These are phyloP conservation scores for Cettia cetti DNA, from an alignment of 2,113 vertebrate species.

Conservation along the genomic window DNA sequence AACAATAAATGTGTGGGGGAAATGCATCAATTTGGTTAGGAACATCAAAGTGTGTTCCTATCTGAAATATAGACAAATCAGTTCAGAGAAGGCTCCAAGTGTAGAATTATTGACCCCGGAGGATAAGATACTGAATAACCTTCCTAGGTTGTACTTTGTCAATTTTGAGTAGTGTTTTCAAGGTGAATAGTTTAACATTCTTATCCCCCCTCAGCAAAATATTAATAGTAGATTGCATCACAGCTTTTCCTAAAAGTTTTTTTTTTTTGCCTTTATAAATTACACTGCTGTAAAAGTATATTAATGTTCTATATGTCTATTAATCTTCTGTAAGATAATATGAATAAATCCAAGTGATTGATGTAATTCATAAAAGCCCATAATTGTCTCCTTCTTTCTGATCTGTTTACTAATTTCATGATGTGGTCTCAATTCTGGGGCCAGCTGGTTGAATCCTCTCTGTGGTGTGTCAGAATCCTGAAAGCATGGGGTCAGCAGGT, in stretches of 20 bases:
- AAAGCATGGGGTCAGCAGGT: neutral
- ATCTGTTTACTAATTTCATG: neutral
- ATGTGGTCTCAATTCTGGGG: neutral
- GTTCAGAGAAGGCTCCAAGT: neutral
- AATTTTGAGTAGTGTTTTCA: constrained; percentile 16
- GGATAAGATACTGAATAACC: neutral
- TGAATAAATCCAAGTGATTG: neutral
- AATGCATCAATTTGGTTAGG: constrained; percentile 25
- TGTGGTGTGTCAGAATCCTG: neutral
- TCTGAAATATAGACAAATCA: neutral
- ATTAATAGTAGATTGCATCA: neutral
- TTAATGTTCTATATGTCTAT: neutral
- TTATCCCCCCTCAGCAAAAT: neutral
- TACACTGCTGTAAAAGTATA: neutral
- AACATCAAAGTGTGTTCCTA: neutral
- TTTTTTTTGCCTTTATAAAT: neutral
- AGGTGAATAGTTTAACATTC: neutral
- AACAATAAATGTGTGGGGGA: neutral
- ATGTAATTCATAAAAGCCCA: neutral
- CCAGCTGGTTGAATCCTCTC: neutral
- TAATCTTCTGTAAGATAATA: neutral
- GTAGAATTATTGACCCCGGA: constrained; percentile 45
- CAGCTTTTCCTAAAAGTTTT: neutral
- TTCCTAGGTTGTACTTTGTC: neutral
- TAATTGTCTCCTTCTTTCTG: neutral